phyloP scores from a whole-genome alignment of 2,888 invertebrate genomes.

The Kryphioiulus occultus region DNA sequence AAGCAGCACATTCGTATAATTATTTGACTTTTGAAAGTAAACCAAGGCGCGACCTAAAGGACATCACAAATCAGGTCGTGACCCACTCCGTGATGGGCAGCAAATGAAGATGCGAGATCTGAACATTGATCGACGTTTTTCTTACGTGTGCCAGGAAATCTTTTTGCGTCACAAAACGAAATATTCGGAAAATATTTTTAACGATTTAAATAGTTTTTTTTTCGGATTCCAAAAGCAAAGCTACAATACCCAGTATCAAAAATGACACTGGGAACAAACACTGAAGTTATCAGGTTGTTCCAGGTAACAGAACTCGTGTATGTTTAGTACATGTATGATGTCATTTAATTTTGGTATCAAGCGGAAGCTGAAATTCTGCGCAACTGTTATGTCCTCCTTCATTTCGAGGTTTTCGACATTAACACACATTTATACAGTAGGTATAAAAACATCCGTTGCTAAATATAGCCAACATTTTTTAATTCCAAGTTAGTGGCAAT shows the following conservation, averaged over 20 bases:
- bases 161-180: background rate
- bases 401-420: background rate
- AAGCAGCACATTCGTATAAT: background rate
- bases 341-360: no score
- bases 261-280: no score
- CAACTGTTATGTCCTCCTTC: background rate
- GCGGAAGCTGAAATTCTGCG: no score
- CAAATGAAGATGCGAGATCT: background rate
- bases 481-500: background rate
- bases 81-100: background rate
- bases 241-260: no score
- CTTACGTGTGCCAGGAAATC: background rate
- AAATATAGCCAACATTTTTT: no score
- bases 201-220: no score
- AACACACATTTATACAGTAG: background rate
- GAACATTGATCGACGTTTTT: background rate
- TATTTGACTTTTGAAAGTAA: conserved; percentile 6
- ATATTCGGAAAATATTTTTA: no score
- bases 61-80: background rate
- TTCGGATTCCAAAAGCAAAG: no score
- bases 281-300: no score
- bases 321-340: no score
- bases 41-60: conserved; percentile 33
- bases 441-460: background rate
- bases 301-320: no score